Conservation (phyloP, 2,113 vertebrate species). For the Tragelaphus imberbis region DNA sequence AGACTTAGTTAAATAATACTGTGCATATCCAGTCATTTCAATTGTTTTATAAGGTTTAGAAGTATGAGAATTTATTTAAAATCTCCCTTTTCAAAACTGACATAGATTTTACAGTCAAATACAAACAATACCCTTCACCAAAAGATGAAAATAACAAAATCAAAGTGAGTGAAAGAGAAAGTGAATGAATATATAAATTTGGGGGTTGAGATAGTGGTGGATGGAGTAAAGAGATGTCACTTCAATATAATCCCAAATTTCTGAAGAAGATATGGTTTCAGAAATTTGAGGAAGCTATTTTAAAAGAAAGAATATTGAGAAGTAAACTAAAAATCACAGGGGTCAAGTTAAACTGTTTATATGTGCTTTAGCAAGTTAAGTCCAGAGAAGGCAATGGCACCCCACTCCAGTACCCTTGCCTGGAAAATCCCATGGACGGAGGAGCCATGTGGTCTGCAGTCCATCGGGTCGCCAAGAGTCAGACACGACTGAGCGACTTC, state of each 20-base stretch:
- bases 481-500: fast-evolving
- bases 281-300: background rate
- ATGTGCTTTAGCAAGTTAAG: background rate
- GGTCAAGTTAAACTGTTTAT: background rate
- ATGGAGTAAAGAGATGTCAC: background rate
- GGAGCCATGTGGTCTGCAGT: too few species aligned
- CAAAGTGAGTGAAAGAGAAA: background rate
- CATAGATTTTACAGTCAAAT: background rate
- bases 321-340: background rate
- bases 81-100: background rate
- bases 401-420: too few species aligned
- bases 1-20: background rate
- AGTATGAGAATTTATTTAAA: slow-evolving; percentile 8
- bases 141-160: background rate
- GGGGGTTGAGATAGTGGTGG: background rate
- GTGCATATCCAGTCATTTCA: background rate
- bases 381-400: background rate
- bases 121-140: background rate
- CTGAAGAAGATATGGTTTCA: background rate
- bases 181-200: background rate
- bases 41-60: background rate
- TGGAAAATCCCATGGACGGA: too few species aligned
- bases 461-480: too few species aligned
- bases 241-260: background rate
- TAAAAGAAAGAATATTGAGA: slow-evolving; percentile 5